Evolutionary conservation across 2,797 vertebrate genomes (phyloP).

Genomic region (Delichon dasypus): DNA sequence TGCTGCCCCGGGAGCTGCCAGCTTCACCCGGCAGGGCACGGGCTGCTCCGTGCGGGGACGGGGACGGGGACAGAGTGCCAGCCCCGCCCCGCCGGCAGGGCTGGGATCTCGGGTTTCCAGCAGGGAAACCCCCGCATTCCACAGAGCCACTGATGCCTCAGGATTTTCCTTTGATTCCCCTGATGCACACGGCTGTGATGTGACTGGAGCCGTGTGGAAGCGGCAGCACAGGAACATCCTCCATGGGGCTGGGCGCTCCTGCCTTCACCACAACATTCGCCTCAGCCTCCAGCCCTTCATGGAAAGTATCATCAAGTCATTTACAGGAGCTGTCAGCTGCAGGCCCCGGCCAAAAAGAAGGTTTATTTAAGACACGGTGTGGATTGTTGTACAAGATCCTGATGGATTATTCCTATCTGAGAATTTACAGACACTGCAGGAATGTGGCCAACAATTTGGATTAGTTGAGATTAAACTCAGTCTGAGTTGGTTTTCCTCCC

Average conservation of each 20-base stretch:
- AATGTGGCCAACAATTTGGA: constrained; percentile 47
- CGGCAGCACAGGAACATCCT: neutral
- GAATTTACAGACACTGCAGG: constrained; percentile 64
- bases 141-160: rapidly evolving
- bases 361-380: constrained; percentile 51
- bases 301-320: neutral
- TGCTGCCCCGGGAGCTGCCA: neutral
- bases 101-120: neutral
- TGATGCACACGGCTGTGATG: rapidly evolving
- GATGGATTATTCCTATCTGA: constrained; percentile 60
- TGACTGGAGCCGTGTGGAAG: rapidly evolving
- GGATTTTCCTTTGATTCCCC: neutral
- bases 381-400: constrained; percentile 46
- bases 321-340: constrained; percentile 35
- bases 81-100: neutral
- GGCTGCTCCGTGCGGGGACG: rapidly evolving
- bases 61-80: neutral
- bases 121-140: neutral
- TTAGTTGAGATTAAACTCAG: constrained; percentile 63
- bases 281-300: neutral
- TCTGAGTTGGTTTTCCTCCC: constrained; percentile 31
- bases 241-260: neutral
- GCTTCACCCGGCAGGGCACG: rapidly evolving
- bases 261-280: neutral
- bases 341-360: constrained; percentile 8